These are phyloP conservation scores for Latheticus oryzae DNA, from an alignment of 2,888 invertebrate species.

Conservation along the genomic window DNA sequence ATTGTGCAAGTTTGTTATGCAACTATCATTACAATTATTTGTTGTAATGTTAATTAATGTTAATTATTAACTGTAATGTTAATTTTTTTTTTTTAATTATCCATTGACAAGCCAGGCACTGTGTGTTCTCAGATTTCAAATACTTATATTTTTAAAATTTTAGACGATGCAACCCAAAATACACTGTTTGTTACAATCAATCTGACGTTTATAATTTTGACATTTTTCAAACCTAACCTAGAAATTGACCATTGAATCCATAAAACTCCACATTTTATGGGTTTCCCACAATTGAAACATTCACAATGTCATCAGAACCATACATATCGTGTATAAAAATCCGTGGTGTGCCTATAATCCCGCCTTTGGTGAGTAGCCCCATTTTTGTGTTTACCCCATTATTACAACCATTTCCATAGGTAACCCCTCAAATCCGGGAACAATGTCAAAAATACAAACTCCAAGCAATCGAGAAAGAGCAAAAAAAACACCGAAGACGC, in stretches of 20 bases:
- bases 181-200: too few relatives aligned
- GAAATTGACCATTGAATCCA: constrained; percentile 21
- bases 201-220: too few relatives aligned
- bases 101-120: too few relatives aligned
- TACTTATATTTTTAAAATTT: too few relatives aligned
- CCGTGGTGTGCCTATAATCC: constrained; percentile 79
- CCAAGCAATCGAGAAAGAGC: constrained; percentile 75
- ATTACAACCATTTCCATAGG: constrained; percentile 67
- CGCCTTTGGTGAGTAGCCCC: constrained; percentile 76
- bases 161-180: too few relatives aligned
- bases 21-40: too few relatives aligned
- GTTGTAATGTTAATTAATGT: too few relatives aligned
- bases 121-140: too few relatives aligned
- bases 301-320: constrained; percentile 50
- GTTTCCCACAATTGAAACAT: too few relatives aligned
- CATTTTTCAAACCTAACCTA: constrained; percentile 27
- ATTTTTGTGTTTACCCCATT: constrained; percentile 3
- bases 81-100: too few relatives aligned
- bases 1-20: too few relatives aligned
- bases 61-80: too few relatives aligned
- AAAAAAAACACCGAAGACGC: constrained; percentile 67
- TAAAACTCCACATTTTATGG: constrained; percentile 9
- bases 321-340: constrained; percentile 80
- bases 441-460: constrained; percentile 77
- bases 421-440: constrained; percentile 72